Conservation (phyloP, 2,797 vertebrate genomes). For the Pithecia hirsuta region DNA sequence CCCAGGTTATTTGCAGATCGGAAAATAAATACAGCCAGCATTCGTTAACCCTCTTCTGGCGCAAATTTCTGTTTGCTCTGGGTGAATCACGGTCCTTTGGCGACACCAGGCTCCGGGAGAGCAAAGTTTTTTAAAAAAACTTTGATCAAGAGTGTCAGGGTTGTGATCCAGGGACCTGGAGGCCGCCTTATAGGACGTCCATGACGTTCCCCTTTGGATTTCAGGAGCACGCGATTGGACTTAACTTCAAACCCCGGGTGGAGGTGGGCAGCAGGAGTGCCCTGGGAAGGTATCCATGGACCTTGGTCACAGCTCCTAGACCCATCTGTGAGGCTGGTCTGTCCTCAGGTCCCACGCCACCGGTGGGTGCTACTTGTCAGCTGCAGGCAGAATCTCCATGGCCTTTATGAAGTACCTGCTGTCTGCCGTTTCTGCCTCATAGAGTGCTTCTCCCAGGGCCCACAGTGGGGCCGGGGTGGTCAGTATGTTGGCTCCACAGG, state of each 20-base stretch:
- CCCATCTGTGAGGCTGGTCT: not conserved
- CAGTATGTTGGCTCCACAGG: fast-evolving
- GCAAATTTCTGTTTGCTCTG: not conserved
- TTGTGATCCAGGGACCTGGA: not conserved
- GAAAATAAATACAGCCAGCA: not conserved
- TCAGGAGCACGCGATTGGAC: not conserved
- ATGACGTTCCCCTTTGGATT: fast-evolving
- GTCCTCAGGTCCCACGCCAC: not conserved
- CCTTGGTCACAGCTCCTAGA: not conserved
- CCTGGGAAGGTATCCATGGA: not conserved
- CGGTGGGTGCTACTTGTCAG: not conserved
- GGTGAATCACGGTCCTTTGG: not conserved
- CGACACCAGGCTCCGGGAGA: not conserved
- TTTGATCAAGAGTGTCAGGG: not conserved
- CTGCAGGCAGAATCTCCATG: fast-evolving
- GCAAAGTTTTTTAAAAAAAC: too few relatives aligned
- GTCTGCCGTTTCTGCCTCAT: not conserved
- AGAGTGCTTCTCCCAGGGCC: not conserved
- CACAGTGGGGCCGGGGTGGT: fast-evolving
- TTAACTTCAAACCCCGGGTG: not conserved
- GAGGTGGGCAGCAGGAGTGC: fast-evolving
- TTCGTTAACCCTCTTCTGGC: not conserved
- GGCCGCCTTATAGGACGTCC: not conserved
- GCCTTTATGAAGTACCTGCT: not conserved
- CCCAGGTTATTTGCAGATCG: not conserved